Evolutionary conservation across 2,113 vertebrate species (phyloP), one percentile per base, ranked within the genome.

Genomic region (Emydura subglobosa): DNA sequence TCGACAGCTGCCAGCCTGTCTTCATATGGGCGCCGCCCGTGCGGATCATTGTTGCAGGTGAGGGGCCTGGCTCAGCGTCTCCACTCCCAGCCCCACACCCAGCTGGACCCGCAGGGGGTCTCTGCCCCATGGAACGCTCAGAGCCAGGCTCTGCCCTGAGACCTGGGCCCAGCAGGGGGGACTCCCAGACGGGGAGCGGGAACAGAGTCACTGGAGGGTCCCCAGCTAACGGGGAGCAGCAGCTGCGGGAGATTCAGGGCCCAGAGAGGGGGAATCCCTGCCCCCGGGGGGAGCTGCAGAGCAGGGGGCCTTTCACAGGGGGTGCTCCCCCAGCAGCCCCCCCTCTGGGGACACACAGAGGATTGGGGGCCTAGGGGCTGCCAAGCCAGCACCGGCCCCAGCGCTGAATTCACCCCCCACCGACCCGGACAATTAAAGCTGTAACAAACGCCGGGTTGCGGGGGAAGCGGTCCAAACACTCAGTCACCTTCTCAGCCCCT

Each of bases 1-100:
- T 0, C 4, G 97, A 96, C 55, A 27, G 2, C 19, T 97, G 97
- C 79, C 17, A 12, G 61, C 97, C 96, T n/a, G 78, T 1, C 19
- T 86, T 22, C 0, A 57, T 5, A 82, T 39, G 13, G 10, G 12
- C 9, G 13, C 85, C 39, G 39, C 39, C 39, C 39, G 39, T 39
- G 39, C 39, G 39, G 39, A 39, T 39, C 39, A 39, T 39, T 39
- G 39, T 39, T 39, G 81, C 24, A 87, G 97, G 97, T 97, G 93
- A 96, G 86, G 31, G 78, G 10, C 3, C 5, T 14, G 16, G 16
- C 10, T 12, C 3, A 25, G 5, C 5, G 3, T 78, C 25, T 24
- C 54, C 21, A 5, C 9, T 27, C 74, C 25, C 39, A 44, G 42
- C 42, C 21, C 39, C 39, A 39, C 39, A 39, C 39, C 39, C 39